Evolutionary conservation across 1,140 invertebrate genomes (phyloP), one percentile per base, ranked within the genome.

Genomic region (Chionoecetes opilio): DNA sequence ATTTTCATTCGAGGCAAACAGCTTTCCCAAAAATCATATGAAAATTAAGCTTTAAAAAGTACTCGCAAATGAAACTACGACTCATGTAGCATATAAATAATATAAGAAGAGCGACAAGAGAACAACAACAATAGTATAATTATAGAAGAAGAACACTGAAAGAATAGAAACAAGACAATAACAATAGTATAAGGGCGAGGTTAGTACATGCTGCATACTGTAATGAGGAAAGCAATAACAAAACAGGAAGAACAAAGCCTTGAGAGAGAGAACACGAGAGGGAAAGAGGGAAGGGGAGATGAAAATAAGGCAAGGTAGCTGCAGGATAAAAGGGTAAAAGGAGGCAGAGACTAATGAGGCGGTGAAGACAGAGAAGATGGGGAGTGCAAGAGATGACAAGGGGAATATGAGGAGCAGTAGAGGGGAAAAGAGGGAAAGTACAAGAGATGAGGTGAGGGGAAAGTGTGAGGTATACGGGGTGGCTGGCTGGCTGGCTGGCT

Each of bases 201-300:
- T 21, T 11, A 75, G 8, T 53, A 9, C 21, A 75, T n/a, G n/a
- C 1, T n/a, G 63, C n/a, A 21, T n/a, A 26, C 11, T n/a, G 63
- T n/a, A 26, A 26, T n/a, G 63, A 75, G 63, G 63, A 75, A 75
- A 75, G 63, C 63, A 75, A 75, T 75, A 75, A 75, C n/a, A 75
- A 75, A 75, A 75, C 63, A n/a, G 26, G 63, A 75, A 75, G 63
- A 75, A 75, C 63, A 38, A 38, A 86, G 84, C 32, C 32, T n/a
- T 35, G 84, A 0, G 84, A 86, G 84, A 84, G 82, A 86, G 84
- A 86, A 38, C 32, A 41, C 26, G 88, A 53, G 41, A 90, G 88
- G 38, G 88, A 90, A 29, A 53, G 41, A 29, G 88, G n/a, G 35
- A 90, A 41, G 46, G 88, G 38, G 88, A 90, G 41, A 53, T 14